A percentile compares a stretch with the other conserved stretches of the same genome.
Evolutionary conservation across 2,113 vertebrate species (phyloP).

Genomic region (Dendropsophus ebraccatus): DNA sequence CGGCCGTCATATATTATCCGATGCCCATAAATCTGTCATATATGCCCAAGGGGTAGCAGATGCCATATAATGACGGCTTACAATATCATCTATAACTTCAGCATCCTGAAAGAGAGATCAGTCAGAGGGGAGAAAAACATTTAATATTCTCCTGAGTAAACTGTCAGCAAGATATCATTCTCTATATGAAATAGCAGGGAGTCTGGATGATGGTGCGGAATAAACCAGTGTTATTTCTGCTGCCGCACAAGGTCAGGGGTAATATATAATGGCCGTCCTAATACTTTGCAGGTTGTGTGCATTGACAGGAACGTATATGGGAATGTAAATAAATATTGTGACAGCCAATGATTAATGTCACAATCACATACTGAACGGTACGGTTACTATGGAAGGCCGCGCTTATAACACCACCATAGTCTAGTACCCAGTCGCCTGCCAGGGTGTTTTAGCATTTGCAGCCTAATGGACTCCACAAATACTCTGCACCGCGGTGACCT

Average conservation of each 20-base stretch:
- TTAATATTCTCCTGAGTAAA: conserved; percentile 22
- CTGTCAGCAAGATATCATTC: background rate
- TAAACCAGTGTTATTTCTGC: background rate
- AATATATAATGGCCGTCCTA: background rate
- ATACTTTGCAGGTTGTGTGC: background rate
- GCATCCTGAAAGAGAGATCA: conserved; percentile 17
- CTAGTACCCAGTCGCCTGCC: background rate
- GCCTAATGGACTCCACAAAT: conserved; percentile 28
- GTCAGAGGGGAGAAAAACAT: background rate
- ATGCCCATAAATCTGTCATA: background rate
- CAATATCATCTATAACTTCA: conserved; percentile 3
- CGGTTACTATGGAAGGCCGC: background rate
- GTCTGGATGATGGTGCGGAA: background rate
- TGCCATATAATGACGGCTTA: background rate
- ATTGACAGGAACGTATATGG: background rate
- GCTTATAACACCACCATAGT: background rate
- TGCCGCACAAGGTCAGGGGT: background rate
- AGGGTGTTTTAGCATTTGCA: background rate
- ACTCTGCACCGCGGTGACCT: background rate
- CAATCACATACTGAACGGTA: background rate
- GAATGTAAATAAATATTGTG: background rate
- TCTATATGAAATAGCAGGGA: background rate
- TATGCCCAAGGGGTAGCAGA: conserved; percentile 28
- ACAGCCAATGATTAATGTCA: background rate
- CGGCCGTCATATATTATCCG: conserved; percentile 3